Evolutionary conservation across 1,140 invertebrate genomes (phyloP), one percentile per base, ranked within the genome.

Genomic region (Platyscapa corneri): DNA sequence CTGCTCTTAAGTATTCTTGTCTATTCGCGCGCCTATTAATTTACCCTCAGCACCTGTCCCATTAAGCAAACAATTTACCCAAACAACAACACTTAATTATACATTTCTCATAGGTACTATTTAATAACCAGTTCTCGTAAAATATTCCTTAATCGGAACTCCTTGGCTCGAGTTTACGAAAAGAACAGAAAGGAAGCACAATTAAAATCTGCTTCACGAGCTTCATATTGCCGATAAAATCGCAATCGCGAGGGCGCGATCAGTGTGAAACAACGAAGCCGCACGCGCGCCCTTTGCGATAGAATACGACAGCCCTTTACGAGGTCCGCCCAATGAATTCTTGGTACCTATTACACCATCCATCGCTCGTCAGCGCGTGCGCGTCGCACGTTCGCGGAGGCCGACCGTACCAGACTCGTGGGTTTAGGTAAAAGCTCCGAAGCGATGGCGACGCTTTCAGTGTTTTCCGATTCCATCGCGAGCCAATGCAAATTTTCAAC

Each of bases 101-200:
- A 81, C 39, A 75, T 49, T 60, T 64, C 53, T 37, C 34, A 7
- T 46, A 67, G 39, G 39, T 65, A 49, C 14, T 32, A 74, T 74
- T 82, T 60, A 39, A 78, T 64, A 83, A 76, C 27, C 34, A 76
- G 53, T n/a, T 53, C 49, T 76, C 82, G 32, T 83, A 23, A 77
- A 83, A 77, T 76, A 83, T 83, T 83, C 82, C 8, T 65, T 32
- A 46, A 80, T 80, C 78, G 78, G 67, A 23, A 23, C 39, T 16
- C n/a, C 39, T 16, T 18, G 1, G 42, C 12, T 72, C 32, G 65
- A 81, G 53, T 81, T 83, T 14, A 75, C 2, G 46, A 82, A 77
- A 53, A 14, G 60, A 77, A 32, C 8, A 64, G 27, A 37, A n/a
- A 46, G 37, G 16, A 67, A 64, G 49, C 30, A 32, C 65, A 79